phyloP scores from a whole-genome alignment of 2,888 invertebrate genomes.

The Aleiodes alternator region DNA sequence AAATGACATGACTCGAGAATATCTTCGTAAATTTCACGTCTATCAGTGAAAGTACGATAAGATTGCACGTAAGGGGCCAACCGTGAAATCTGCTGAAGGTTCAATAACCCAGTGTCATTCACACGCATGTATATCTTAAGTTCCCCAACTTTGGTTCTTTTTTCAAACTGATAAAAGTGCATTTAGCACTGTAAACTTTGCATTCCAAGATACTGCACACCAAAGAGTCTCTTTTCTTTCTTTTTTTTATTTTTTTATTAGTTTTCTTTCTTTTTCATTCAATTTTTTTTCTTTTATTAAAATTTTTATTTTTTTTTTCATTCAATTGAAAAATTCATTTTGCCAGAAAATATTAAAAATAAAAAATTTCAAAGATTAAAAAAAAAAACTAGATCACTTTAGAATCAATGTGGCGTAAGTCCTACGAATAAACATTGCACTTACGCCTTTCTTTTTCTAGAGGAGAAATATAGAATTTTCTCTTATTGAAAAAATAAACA shows the following conservation, averaged over 20 bases:
- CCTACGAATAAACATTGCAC: no score
- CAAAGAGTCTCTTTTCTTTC: background rate
- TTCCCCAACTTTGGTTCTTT: slow-evolving; percentile 55
- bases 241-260: no score
- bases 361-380: no score
- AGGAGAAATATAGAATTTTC: no score
- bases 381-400: no score
- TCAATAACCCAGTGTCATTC: slow-evolving; percentile 58
- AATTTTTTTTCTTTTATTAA: background rate
- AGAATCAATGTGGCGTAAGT: no score
- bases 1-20: slow-evolving; percentile 38
- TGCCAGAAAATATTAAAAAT: background rate
- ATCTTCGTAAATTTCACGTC: slow-evolving; percentile 32
- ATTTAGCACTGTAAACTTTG: slow-evolving; percentile 61
- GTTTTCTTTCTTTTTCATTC: background rate
- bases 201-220: slow-evolving; percentile 53
- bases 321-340: slow-evolving; percentile 19
- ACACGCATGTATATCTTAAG: slow-evolving; percentile 42
- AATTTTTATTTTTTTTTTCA: background rate
- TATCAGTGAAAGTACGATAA: slow-evolving; percentile 25
- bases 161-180: slow-evolving; percentile 64
- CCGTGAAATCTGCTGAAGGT: slow-evolving; percentile 50
- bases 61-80: slow-evolving; percentile 20
- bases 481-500: no score
- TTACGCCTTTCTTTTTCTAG: no score